Evolutionary conservation across 2,888 invertebrate species (phyloP).

Genomic region (Chloroclystis v-ata): DNA sequence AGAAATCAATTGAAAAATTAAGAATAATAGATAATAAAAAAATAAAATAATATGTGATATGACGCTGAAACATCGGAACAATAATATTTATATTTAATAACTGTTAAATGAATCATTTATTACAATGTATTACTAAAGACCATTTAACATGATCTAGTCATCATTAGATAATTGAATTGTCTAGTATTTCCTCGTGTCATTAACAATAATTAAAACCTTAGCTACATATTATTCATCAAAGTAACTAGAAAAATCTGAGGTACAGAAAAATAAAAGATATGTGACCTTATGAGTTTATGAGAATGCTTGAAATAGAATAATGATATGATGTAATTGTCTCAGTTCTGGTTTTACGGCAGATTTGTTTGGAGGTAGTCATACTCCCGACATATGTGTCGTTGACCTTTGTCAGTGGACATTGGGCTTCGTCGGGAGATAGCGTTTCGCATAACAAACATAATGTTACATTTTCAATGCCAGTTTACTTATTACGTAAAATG

Average conservation of each 20-base stretch:
- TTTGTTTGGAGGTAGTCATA: conserved; percentile 24
- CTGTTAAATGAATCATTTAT: too few relatives aligned
- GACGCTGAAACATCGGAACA: too few relatives aligned
- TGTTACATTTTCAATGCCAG: conserved; percentile 20
- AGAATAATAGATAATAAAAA: too few relatives aligned
- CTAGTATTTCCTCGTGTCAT: too few relatives aligned
- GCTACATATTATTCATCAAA: background rate
- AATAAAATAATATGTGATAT: too few relatives aligned
- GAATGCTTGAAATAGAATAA: conserved; percentile 19
- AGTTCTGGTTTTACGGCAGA: conserved; percentile 21
- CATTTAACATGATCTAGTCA: too few relatives aligned
- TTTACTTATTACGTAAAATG: conserved; percentile 24
- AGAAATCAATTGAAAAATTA: too few relatives aligned
- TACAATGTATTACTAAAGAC: too few relatives aligned
- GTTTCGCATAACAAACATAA: conserved; percentile 58
- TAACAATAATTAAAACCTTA: background rate
- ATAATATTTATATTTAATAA: too few relatives aligned
- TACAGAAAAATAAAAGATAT: too few relatives aligned
- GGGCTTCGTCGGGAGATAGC: conserved; percentile 46
- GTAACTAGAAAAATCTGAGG: background rate
- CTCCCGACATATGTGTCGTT: conserved; percentile 51
- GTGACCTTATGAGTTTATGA: conserved; percentile 1
- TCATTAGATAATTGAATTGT: too few relatives aligned
- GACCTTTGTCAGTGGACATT: conserved; percentile 53
- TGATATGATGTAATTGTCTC: conserved; percentile 32